Evolutionary conservation across 2,113 vertebrate genomes (phyloP), one percentile per base, ranked within the genome.

Genomic region (Sinocyclocheilus anophthalmus): DNA sequence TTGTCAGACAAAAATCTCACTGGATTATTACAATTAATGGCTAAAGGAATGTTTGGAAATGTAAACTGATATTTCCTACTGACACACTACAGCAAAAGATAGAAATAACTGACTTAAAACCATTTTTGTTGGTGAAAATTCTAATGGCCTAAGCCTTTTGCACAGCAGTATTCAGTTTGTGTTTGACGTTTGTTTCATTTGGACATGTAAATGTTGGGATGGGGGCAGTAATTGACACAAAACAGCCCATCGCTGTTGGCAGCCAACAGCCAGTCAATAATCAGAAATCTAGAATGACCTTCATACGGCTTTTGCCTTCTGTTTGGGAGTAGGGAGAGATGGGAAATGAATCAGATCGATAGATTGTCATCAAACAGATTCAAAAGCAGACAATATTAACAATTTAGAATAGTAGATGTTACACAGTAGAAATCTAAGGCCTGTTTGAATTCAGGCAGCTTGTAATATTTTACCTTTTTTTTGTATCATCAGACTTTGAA

Each of bases 401-500:
- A 33, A 69, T 61, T n/a, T 61, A 61, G 69, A 12, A 12, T 20
- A 57, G 18, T 33, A 77, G 75, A 78, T 59, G 26, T 78, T 57
- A n/a, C 10, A 30, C 42, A 30, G 42, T 33, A 30, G n/a, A 22
- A 82, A 12, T 16, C 0, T 1, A 42, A 80, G 8, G 12, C 6
- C 53, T 8, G 59, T 45, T 26, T 20, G 39, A 61, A 42, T 63
- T 48, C 3, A 16, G 14, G 30, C 13, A 33, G 18, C 10, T 9
- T 53, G 26, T 69, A 0, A 13, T 39, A 11, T 48, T 48, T 48
- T 3, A 10, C 26, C 8, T 42, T 6, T 57, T 89, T 92, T 9
- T 91, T 76, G 87, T 85, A 33, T 81, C 26, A 70, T 63, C 87
- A 96, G 95, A 92, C 93, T 0, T 81, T 81, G n/a, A 94, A 37